Evolutionary conservation across 2,888 invertebrate genomes (phyloP).

Genomic region (Ditula angustiorana): DNA sequence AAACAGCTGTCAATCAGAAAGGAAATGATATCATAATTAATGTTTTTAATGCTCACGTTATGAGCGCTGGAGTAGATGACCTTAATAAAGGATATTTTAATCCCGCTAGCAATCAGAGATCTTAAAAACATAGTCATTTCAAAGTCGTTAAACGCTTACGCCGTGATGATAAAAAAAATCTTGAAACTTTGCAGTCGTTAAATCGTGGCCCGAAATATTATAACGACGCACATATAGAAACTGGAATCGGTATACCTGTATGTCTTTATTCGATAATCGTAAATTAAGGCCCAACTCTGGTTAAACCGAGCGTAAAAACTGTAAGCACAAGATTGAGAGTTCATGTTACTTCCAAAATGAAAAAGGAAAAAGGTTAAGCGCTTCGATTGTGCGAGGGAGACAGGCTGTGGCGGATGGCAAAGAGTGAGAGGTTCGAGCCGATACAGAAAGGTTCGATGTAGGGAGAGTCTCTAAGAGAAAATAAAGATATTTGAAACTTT

Average conservation of each 20-base stretch:
- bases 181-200: conserved; percentile 59
- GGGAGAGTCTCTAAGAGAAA: conserved; percentile 42
- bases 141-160: conserved; percentile 56
- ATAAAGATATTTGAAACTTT: not conserved
- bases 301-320: conserved; percentile 82
- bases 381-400: conserved; percentile 60
- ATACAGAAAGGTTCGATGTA: conserved; percentile 44
- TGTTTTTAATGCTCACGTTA: conserved; percentile 34
- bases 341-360: conserved; percentile 76
- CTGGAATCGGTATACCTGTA: conserved; percentile 65
- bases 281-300: conserved; percentile 74
- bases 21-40: conserved; percentile 50
- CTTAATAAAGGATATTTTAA: conserved; percentile 53
- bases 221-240: conserved; percentile 52
- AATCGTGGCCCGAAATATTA: conserved; percentile 64
- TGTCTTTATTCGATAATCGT: conserved; percentile 80
- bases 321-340: conserved; percentile 77
- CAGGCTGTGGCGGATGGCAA: conserved; percentile 59
- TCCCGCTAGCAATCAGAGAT: conserved; percentile 55
- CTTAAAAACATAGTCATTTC: conserved; percentile 51
- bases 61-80: conserved; percentile 46
- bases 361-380: conserved; percentile 62
- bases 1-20: conserved; percentile 60
- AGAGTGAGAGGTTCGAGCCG: conserved; percentile 50
- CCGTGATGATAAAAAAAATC: conserved; percentile 60